phyloP scores from a whole-genome alignment of 2,797 vertebrate genomes.

The Orestias chungarensis region DNA sequence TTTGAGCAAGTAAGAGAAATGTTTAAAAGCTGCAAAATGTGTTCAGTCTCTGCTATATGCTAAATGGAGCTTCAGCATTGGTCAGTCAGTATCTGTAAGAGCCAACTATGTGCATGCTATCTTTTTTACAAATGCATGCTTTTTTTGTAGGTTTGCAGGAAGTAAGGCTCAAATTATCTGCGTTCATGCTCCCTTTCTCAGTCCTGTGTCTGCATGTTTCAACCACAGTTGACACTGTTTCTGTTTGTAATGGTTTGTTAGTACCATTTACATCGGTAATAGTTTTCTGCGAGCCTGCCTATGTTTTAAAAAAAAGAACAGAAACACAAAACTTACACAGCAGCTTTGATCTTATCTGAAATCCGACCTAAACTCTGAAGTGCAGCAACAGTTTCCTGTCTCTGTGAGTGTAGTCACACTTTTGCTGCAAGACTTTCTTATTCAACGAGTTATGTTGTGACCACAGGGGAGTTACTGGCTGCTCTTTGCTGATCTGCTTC shows the following conservation, averaged over 20 bases:
- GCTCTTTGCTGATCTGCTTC: neutral
- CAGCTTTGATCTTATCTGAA: constrained; percentile 5
- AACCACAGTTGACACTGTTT: neutral
- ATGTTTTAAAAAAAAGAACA: neutral
- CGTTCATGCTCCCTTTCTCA: constrained; percentile 9
- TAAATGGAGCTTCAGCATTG: neutral
- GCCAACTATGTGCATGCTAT: neutral
- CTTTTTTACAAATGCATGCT: constrained; percentile 16
- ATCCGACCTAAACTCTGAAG: neutral
- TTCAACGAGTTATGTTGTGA: constrained; percentile 1
- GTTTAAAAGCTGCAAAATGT: too few relatives aligned
- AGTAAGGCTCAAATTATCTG: constrained; percentile 3
- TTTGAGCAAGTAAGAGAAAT: neutral
- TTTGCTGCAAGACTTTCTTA: neutral
- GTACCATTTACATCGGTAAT: neutral
- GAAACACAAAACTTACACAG: neutral
- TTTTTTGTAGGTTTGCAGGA: constrained; percentile 46
- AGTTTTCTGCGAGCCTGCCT: neutral
- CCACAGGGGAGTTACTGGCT: neutral
- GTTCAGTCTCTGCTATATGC: neutral
- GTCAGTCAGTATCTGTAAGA: neutral
- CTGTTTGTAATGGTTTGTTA: neutral
- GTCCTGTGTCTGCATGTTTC: neutral
- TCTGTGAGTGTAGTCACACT: neutral
- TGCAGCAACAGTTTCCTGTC: neutral